Percentiles rank a stretch among this genome's conserved stretches.
Evolutionary conservation across 2,113 vertebrate genomes (phyloP).

Genomic region (Urocynchramus pylzowi): DNA sequence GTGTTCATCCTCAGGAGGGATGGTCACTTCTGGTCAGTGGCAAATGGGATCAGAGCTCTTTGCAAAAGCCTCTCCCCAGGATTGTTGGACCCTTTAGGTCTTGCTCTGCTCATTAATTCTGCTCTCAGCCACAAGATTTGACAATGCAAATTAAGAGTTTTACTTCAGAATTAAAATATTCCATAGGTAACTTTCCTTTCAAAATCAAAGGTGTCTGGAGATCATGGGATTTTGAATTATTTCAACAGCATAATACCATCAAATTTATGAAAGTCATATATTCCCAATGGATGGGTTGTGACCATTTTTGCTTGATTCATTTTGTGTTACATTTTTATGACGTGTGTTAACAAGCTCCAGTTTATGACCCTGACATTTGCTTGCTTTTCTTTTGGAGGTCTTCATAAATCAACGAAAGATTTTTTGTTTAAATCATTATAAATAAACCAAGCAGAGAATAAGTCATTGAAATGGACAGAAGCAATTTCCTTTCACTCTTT

Average conservation of each 20-base stretch:
- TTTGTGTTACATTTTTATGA: not conserved
- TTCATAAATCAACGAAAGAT: not conserved
- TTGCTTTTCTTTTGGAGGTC: constrained; percentile 35
- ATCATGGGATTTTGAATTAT: not conserved
- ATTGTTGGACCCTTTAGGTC: not conserved
- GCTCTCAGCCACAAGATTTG: not conserved
- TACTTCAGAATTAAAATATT: not conserved
- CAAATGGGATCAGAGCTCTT: not conserved
- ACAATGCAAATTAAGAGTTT: not conserved
- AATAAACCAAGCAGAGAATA: constrained; percentile 11
- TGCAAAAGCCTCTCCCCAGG: not conserved
- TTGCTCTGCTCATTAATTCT: not conserved
- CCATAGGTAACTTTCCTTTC: not conserved
- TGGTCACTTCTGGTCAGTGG: not conserved
- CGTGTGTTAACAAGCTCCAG: constrained; percentile 7
- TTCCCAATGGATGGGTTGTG: not conserved
- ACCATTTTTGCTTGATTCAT: not conserved
- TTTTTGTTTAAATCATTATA: constrained; percentile 5
- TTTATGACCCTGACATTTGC: constrained; percentile 58
- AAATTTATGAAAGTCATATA: not conserved
- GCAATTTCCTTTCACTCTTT: constrained; percentile 26
- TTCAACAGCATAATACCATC: not conserved
- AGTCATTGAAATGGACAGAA: constrained; percentile 12
- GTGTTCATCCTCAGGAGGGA: not conserved
- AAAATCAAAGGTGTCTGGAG: not conserved